Percentiles rank a stretch among this genome's conserved stretches.
Conservation (phyloP, 2,888 invertebrate species). For the Koerneria pararmatus region DNA sequence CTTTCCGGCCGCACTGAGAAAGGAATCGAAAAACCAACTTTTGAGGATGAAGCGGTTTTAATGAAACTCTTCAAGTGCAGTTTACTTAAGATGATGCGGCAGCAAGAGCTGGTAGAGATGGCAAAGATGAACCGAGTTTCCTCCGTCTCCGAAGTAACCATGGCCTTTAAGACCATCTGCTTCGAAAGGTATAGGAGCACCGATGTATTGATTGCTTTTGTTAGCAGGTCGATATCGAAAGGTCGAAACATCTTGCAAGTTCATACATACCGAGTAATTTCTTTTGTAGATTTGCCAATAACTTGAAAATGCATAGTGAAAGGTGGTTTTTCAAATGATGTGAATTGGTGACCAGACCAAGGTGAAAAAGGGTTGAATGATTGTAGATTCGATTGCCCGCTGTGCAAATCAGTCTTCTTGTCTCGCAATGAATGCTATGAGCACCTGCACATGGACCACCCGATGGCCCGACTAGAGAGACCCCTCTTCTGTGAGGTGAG, state of each 20-base stretch:
- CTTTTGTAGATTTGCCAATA: too few relatives aligned
- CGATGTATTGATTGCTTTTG: too few relatives aligned
- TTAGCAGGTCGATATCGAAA: too few relatives aligned
- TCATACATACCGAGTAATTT: too few relatives aligned
- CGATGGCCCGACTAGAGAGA: constrained; percentile 33
- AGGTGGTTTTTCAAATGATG: too few relatives aligned
- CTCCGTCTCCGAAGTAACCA: constrained; percentile 39
- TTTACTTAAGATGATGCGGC: constrained; percentile 36
- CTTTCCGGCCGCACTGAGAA: too few relatives aligned
- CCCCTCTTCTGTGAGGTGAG: constrained; percentile 53
- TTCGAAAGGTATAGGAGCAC: constrained; percentile 56
- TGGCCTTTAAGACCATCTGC: constrained; percentile 44
- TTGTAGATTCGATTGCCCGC: constrained; percentile 52
- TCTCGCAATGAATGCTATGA: constrained; percentile 50
- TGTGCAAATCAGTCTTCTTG: constrained; percentile 51
- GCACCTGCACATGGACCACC: constrained; percentile 48
- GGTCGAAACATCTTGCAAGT: too few relatives aligned
- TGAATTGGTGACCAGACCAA: neutral
- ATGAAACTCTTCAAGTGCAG: neutral
- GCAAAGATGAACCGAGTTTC: constrained; percentile 27
- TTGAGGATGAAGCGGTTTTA: too few relatives aligned
- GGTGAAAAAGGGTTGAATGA: too few relatives aligned
- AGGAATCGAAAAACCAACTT: too few relatives aligned
- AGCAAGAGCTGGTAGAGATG: constrained; percentile 40
- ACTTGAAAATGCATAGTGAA: too few relatives aligned